A percentile compares a stretch with the other conserved stretches of the same genome.
Evolutionary conservation across 2,888 invertebrate genomes (phyloP).

Genomic region (Marasmarcha lunaedactyla): DNA sequence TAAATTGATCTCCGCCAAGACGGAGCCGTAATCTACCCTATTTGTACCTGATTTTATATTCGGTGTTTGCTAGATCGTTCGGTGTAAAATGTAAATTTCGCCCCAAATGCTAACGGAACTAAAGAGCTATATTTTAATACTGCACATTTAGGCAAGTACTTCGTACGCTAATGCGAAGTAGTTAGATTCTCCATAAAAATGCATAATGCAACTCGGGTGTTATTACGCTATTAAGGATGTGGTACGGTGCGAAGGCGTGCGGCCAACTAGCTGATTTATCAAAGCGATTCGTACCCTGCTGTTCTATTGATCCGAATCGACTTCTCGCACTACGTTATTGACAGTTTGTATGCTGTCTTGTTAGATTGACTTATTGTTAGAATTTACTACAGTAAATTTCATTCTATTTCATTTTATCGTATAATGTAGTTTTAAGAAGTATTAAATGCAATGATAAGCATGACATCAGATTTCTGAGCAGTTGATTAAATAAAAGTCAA

Average conservation of each 20-base stretch:
- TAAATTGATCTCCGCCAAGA: background rate
- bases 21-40: background rate
- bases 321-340: constrained; percentile 20
- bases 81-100: constrained; percentile 1
- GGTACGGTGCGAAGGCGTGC: constrained; percentile 21
- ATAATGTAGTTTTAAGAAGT: no score
- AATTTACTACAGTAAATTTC: no score
- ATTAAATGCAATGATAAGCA: no score
- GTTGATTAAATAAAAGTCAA: no score
- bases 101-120: background rate
- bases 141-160: background rate
- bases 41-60: no score
- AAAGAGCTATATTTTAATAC: background rate
- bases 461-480: no score
- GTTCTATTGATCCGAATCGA: constrained; percentile 35
- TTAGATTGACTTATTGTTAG: constrained; percentile 17
- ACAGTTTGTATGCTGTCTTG: constrained; percentile 14
- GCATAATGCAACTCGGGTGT: background rate
- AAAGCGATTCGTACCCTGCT: constrained; percentile 26
- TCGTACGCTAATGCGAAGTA: background rate
- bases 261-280: constrained; percentile 35
- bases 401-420: no score
- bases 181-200: background rate
- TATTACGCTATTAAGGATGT: no score
- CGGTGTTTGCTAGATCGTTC: background rate